These are phyloP conservation scores for Callorhinus ursinus DNA, from an alignment of 2,113 vertebrate species.

Conservation along the genomic window DNA sequence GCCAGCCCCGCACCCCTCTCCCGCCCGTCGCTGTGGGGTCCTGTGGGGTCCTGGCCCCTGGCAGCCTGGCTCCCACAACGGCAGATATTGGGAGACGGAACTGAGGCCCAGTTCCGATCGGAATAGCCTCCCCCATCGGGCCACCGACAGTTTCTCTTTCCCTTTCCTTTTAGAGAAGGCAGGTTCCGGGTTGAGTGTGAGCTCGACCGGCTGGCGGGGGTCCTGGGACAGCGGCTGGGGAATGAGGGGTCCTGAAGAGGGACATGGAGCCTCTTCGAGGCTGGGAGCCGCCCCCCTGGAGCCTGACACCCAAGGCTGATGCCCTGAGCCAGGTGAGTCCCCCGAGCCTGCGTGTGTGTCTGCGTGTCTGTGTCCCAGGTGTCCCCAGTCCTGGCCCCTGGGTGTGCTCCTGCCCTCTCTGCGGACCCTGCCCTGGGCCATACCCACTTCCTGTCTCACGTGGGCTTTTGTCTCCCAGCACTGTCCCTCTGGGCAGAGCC, in stretches of 20 bases:
- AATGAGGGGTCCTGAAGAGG: neutral
- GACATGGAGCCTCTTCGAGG: neutral
- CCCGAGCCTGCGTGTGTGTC: neutral
- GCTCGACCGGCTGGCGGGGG: too few species aligned
- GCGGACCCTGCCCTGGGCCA: neutral
- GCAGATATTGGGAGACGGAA: too few species aligned
- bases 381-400: too few species aligned
- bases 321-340: neutral
- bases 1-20: neutral
- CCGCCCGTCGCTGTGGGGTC: too few species aligned
- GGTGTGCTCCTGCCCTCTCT: too few species aligned
- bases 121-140: too few species aligned
- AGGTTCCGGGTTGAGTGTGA: neutral
- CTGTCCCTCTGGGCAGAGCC: too few species aligned
- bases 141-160: neutral
- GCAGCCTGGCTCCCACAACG: too few species aligned
- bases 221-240: neutral
- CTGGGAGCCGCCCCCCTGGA: neutral
- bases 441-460: too few species aligned
- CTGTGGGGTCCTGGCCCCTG: neutral
- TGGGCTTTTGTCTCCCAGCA: neutral
- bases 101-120: too few species aligned
- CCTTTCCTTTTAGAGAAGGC: neutral
- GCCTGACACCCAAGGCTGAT: neutral
- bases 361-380: neutral